Conservation (phyloP, 2,113 vertebrate species). For the Phoenicopterus ruber region DNA sequence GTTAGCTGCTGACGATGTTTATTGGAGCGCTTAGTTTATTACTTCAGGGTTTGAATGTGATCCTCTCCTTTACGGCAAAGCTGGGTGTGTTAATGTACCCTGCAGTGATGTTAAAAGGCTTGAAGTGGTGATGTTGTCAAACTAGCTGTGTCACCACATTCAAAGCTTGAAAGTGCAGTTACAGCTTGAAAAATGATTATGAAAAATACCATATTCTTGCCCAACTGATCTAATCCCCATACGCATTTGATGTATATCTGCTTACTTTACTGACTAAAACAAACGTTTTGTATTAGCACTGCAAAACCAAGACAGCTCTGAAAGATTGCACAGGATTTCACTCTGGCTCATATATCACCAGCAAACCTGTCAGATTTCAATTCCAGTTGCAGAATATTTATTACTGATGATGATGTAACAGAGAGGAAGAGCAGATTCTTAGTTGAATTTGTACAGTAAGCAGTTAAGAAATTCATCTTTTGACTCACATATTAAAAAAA, state of each 20-base stretch:
- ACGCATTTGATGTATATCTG: not conserved
- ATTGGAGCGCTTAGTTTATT: not conserved
- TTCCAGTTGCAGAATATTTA: not conserved
- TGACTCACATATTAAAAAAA: not conserved
- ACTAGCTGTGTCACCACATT: constrained; percentile 22
- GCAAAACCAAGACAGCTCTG: not conserved
- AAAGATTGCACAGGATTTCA: not conserved
- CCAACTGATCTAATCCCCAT: not conserved
- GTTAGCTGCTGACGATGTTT: not conserved
- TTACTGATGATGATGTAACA: not conserved
- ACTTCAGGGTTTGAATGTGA: not conserved
- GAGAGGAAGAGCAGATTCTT: not conserved
- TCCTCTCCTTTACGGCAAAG: not conserved
- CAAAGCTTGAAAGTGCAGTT: not conserved
- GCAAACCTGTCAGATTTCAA: not conserved
- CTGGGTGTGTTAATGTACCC: not conserved
- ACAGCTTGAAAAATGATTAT: not conserved
- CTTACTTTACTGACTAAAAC: constrained; percentile 1
- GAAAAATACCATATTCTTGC: not conserved
- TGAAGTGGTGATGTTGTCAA: not conserved
- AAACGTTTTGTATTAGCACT: not conserved
- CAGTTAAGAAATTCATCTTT: not conserved
- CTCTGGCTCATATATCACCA: not conserved
- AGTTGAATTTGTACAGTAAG: not conserved
- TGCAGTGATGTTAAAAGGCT: constrained; percentile 8